Conservation (phyloP, 2,888 invertebrate genomes). For the Drosophila paramelanica region DNA sequence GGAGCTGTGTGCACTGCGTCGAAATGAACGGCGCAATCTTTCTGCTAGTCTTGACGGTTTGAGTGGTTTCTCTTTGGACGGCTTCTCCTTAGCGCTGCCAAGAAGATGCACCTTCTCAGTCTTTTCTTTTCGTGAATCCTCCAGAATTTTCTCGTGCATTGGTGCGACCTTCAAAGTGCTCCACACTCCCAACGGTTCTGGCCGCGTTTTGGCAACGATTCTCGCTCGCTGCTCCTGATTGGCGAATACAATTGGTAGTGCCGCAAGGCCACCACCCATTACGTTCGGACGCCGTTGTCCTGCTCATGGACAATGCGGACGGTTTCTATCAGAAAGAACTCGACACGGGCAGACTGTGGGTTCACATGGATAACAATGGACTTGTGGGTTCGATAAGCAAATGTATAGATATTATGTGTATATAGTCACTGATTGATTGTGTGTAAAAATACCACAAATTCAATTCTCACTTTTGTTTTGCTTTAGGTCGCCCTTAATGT, state of each 20-base stretch:
- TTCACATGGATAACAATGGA: slow-evolving; percentile 17
- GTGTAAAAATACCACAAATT: not conserved
- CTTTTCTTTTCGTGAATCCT: slow-evolving; percentile 70
- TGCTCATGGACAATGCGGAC: slow-evolving; percentile 46
- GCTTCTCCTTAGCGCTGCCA: slow-evolving; percentile 70
- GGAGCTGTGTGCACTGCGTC: slow-evolving; percentile 79
- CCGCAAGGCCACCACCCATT: slow-evolving; percentile 84
- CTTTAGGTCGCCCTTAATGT: slow-evolving; percentile 14
- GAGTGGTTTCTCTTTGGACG: slow-evolving; percentile 54
- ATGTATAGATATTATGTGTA: not conserved
- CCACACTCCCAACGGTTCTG: slow-evolving; percentile 28
- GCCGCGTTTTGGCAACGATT: slow-evolving; percentile 23
- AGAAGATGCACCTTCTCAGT: slow-evolving; percentile 69
- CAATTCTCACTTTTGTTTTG: not conserved
- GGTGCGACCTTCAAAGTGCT: slow-evolving; percentile 44
- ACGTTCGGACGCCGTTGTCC: slow-evolving; percentile 68
- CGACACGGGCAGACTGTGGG: not conserved
- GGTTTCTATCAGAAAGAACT: slow-evolving; percentile 24
- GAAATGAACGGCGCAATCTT: slow-evolving; percentile 80
- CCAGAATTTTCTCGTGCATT: slow-evolving; percentile 82
- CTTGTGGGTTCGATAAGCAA: not conserved
- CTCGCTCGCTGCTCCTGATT: slow-evolving; percentile 34
- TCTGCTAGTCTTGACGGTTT: slow-evolving; percentile 81
- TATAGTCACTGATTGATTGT: not conserved
- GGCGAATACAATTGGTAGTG: slow-evolving; percentile 74